These are phyloP conservation scores for Athalia rosae DNA, from an alignment of 2,888 invertebrate genomes.

Conservation along the genomic window DNA sequence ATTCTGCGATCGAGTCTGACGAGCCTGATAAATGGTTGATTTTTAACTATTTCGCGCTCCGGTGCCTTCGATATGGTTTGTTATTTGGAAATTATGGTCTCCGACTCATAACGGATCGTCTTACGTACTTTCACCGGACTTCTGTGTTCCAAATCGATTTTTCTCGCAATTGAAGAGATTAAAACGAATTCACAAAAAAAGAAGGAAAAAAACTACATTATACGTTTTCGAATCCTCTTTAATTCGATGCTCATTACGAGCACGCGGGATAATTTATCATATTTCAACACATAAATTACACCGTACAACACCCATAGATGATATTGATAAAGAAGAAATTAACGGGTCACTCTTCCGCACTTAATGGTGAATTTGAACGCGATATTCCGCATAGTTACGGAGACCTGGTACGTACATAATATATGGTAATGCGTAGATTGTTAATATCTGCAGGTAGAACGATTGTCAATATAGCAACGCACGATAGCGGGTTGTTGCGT, in stretches of 20 bases:
- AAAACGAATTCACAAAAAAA: too few species aligned
- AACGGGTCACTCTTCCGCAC: too few species aligned
- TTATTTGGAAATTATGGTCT: constrained; percentile 4
- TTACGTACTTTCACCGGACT: constrained; percentile 7
- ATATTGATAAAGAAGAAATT: too few species aligned
- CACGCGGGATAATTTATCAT: too few species aligned
- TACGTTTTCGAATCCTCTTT: too few species aligned
- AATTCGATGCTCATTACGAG: too few species aligned
- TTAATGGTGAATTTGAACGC: too few species aligned
- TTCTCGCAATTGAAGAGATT: not conserved
- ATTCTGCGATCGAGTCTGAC: too few species aligned
- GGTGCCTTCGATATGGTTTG: not conserved
- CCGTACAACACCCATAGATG: too few species aligned
- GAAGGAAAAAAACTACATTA: too few species aligned
- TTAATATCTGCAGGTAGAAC: constrained; percentile 10
- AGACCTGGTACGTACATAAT: not conserved
- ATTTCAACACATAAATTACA: too few species aligned
- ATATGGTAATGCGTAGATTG: not conserved
- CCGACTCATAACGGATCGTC: not conserved
- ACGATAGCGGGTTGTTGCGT: not conserved
- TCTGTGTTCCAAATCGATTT: not conserved
- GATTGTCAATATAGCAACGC: constrained; percentile 2
- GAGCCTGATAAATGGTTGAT: not conserved
- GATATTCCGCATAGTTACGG: not conserved
- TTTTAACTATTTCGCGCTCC: constrained; percentile 10